Evolutionary conservation across 2,888 invertebrate species (phyloP), one percentile per base, ranked within the genome.

Genomic region (Cephus runcator): DNA sequence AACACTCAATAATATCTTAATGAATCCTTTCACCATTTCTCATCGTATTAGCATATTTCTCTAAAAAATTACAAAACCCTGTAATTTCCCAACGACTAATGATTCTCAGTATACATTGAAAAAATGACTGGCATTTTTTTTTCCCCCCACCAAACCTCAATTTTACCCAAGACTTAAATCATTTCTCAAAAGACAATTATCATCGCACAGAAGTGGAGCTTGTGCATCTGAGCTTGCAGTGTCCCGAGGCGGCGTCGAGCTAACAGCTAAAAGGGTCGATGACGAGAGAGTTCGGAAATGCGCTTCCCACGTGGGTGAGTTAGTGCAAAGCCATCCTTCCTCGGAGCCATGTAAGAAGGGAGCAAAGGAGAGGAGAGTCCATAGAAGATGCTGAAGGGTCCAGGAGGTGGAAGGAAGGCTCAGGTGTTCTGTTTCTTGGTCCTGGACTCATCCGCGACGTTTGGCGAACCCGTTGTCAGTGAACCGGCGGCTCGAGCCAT

Each of bases 241-340:
- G 76, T 74, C 73, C 73, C 9, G 74, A 76, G 76, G 71, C 73
- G 73, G 78, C 76, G 23, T 71, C 69, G 75, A 75, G 75, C 75
- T 34, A 77, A 84, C 40, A 79, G 87, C 88, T 87, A 89, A 90
- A 90, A 89, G 89, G 90, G 89, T 89, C 89, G 90, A 90, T 90
- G 90, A 90, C 90, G 90, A 90, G 88, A 89, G 88, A 88, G 88
- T 89, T 90, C 85, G 89, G 85, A 89, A 89, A 90, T 90, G 89
- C 85, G 85, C 87, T 81, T 86, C 88, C 87, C 87, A 88, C 89
- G 88, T 89, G 85, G 85, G 84, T 87, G 87, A 88, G 87, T 87
- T 87, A 87, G 86, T 87, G 88, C 85, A 84, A 79, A 87, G 87
- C 85, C 88, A 89, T 88, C 88, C 83, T 83, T 84, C 81, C 75